phyloP scores from a whole-genome alignment of 2,797 vertebrate species.

The Aselliscus stoliczkanus region DNA sequence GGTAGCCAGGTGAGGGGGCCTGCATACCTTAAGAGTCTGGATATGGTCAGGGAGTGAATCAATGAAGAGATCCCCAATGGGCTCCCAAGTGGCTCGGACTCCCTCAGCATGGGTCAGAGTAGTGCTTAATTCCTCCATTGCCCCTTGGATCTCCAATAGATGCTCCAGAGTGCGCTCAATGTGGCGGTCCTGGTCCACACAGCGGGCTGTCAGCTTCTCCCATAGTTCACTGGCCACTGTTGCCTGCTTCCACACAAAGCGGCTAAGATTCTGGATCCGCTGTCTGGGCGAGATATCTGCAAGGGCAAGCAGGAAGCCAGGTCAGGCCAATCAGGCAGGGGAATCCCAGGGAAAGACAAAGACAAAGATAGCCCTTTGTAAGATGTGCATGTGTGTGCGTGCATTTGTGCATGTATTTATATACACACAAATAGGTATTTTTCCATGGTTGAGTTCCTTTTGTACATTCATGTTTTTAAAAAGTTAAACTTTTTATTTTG shows the following conservation, averaged over 20 bases:
- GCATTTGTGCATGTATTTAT: background rate
- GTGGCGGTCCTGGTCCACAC: slow-evolving; percentile 95
- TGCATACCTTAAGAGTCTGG: slow-evolving; percentile 92
- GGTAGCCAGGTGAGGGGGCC: background rate
- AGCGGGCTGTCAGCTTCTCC: slow-evolving; percentile 96
- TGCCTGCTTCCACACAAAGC: slow-evolving; percentile 97
- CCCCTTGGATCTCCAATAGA: slow-evolving; percentile 92
- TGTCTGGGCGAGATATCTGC: slow-evolving; percentile 91
- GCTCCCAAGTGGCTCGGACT: slow-evolving; percentile 93
- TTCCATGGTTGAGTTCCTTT: background rate
- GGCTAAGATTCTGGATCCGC: slow-evolving; percentile 93
- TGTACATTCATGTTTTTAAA: background rate
- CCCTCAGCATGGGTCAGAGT: slow-evolving; percentile 93
- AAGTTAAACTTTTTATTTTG: background rate
- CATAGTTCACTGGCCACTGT: slow-evolving; percentile 96
- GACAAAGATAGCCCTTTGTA: background rate
- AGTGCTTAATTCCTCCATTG: slow-evolving; percentile 91
- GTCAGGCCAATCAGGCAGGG: background rate
- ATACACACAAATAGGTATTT: background rate
- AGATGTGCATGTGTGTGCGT: background rate
- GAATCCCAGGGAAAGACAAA: background rate
- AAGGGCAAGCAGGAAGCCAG: slow-evolving; percentile 6
- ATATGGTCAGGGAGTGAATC: slow-evolving; percentile 98
- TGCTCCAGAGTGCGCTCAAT: slow-evolving; percentile 95
- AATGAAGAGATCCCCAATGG: slow-evolving; percentile 97